These are phyloP conservation scores for Istiophorus platypterus DNA, from an alignment of 2,113 vertebrate species.

Conservation along the genomic window DNA sequence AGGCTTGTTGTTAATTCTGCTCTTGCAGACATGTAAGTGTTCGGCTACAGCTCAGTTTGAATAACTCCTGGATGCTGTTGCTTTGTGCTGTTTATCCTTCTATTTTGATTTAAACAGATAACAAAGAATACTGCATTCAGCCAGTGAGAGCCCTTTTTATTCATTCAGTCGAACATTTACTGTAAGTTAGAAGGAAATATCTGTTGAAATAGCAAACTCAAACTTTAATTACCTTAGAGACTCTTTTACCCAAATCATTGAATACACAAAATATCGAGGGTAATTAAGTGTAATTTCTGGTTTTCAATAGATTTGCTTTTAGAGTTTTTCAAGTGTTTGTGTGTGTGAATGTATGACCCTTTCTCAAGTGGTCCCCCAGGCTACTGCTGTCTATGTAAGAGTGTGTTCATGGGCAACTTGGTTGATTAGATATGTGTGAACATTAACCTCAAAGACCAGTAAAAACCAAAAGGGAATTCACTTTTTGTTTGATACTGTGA, in stretches of 20 bases:
- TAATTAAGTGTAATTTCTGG: background rate
- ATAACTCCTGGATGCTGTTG: slow-evolving; percentile 58
- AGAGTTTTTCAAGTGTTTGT: background rate
- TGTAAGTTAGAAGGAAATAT: background rate
- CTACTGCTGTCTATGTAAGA: background rate
- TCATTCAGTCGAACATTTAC: slow-evolving; percentile 29
- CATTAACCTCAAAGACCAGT: background rate
- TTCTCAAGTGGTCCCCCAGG: background rate
- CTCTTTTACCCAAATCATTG: background rate
- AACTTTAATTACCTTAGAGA: background rate
- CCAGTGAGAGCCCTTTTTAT: slow-evolving; percentile 1
- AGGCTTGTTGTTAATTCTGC: slow-evolving; percentile 36
- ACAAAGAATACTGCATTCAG: slow-evolving; percentile 22
- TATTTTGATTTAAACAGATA: slow-evolving; percentile 46
- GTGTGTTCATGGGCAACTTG: background rate
- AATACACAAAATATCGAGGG: too few relatives aligned
- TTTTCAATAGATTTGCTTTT: background rate
- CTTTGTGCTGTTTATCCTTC: slow-evolving; percentile 42
- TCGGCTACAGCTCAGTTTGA: slow-evolving; percentile 58
- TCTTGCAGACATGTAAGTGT: slow-evolving; percentile 66
- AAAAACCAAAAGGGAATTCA: background rate
- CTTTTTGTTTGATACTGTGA: too few relatives aligned
- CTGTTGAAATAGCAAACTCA: background rate
- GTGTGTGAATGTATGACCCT: background rate
- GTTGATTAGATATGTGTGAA: background rate